Percentiles rank a stretch among this genome's conserved stretches.
Evolutionary conservation across 37 sponge, comb jelly and placozoan genomes (phyloP).

Genomic region (Agelas oroides): DNA sequence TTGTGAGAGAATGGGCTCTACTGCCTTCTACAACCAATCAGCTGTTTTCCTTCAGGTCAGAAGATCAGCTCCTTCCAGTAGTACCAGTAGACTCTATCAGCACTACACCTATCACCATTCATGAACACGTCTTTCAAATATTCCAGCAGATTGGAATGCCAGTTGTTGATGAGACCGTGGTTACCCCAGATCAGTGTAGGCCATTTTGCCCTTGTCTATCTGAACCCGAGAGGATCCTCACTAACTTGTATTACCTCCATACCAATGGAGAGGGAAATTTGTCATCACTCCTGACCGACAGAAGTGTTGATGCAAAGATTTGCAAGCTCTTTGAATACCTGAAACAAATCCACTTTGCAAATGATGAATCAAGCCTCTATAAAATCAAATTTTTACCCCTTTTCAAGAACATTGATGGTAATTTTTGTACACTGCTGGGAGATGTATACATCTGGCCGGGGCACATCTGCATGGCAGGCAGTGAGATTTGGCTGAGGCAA

Average conservation of each 20-base stretch:
- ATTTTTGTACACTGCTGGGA: neutral
- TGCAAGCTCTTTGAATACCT: neutral
- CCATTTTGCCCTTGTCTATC: neutral
- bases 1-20: slow-evolving; percentile 10
- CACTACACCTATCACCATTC: neutral
- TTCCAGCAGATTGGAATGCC: slow-evolving; percentile 2
- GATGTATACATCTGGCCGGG: slow-evolving; percentile 28
- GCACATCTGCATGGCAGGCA: neutral
- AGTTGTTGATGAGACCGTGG: neutral
- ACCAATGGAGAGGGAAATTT: too few species aligned
- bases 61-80: slow-evolving; percentile 4
- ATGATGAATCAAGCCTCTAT: neutral
- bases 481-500: slow-evolving; percentile 15
- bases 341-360: neutral
- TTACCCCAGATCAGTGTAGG: neutral
- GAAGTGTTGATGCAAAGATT: neutral
- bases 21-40: neutral
- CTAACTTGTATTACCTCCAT: neutral
- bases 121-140: neutral
- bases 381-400: neutral
- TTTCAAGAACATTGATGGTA: neutral
- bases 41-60: neutral
- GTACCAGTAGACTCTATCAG: neutral
- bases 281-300: neutral
- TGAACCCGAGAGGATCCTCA: neutral